phyloP scores from a whole-genome alignment of 2,797 vertebrate species.

The Euphonia xanthogaster region DNA sequence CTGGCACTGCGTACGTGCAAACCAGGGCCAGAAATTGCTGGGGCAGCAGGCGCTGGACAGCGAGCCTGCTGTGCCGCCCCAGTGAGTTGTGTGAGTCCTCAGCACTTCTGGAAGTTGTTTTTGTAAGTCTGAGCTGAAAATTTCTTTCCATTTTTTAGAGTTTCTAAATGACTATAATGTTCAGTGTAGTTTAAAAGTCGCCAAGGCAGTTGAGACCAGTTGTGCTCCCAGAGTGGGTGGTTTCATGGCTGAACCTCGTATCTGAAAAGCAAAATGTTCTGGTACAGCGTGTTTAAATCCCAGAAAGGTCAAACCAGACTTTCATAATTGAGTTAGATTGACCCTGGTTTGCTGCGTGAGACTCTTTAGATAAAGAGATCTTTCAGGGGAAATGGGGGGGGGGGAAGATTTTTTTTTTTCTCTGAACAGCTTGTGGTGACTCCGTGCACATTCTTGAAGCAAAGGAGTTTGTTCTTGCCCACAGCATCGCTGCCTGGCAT shows the following conservation, averaged over 20 bases:
- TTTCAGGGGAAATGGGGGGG: background rate
- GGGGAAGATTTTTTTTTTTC: background rate
- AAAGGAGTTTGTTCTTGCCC: conserved; percentile 41
- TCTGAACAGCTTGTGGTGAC: background rate
- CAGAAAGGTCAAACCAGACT: conserved; percentile 60
- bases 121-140: conserved; percentile 47
- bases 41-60: conserved; percentile 15
- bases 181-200: conserved; percentile 25
- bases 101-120: conserved; percentile 32
- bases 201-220: conserved; percentile 30
- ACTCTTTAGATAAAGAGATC: conserved; percentile 38
- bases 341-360: conserved; percentile 27
- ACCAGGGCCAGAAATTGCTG: conserved; percentile 39
- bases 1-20: background rate
- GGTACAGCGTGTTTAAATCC: conserved; percentile 26
- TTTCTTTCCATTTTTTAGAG: conserved; percentile 8
- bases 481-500: background rate
- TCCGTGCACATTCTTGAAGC: conserved; percentile 20
- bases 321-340: conserved; percentile 37
- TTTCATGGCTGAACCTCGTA: conserved; percentile 22
- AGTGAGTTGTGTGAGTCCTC: conserved; percentile 38
- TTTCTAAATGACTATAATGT: conserved; percentile 42
- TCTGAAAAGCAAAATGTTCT: conserved; percentile 48
- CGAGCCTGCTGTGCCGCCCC: background rate
- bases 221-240: conserved; percentile 32